A percentile compares a stretch with the other conserved stretches of the same genome.
Evolutionary conservation across 2,113 vertebrate genomes (phyloP).

Genomic region (Rallus limicola): DNA sequence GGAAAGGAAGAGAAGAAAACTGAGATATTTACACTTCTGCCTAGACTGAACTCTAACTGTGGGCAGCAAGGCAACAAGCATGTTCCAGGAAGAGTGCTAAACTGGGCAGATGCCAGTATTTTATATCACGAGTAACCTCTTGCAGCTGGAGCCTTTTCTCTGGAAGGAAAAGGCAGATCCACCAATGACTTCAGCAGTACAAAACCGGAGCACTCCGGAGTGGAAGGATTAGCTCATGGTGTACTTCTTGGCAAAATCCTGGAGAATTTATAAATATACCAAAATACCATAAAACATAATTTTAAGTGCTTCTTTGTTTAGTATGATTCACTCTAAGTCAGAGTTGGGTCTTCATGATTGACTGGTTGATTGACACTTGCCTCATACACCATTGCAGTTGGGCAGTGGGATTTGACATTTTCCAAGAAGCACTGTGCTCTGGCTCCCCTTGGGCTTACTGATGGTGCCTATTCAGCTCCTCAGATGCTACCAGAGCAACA

Average conservation of each 20-base stretch:
- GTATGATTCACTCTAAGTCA: not conserved
- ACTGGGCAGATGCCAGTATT: not conserved
- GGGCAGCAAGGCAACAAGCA: not conserved
- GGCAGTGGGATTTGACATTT: not conserved
- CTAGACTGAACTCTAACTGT: not conserved
- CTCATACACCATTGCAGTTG: not conserved
- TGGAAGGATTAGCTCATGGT: not conserved
- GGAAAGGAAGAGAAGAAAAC: not conserved
- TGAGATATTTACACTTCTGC: not conserved
- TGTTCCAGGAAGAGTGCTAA: not conserved
- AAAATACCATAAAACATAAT: not conserved
- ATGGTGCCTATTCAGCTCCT: rapidly evolving
- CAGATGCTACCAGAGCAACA: not conserved
- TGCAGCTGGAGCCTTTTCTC: not conserved
- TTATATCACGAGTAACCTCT: not conserved
- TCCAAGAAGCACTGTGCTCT: rapidly evolving
- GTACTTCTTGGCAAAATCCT: not conserved
- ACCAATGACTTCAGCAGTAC: not conserved
- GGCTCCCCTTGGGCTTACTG: not conserved
- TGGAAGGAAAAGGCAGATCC: not conserved
- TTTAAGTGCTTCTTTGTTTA: not conserved
- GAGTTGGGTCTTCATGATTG: not conserved
- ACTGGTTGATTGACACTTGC: not conserved
- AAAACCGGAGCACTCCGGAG: not conserved
- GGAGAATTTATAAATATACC: not conserved